A percentile compares a stretch with the other conserved stretches of the same genome.
phyloP scores from a whole-genome alignment of 2,888 invertebrate species.

The Orthonevra nobilis region DNA sequence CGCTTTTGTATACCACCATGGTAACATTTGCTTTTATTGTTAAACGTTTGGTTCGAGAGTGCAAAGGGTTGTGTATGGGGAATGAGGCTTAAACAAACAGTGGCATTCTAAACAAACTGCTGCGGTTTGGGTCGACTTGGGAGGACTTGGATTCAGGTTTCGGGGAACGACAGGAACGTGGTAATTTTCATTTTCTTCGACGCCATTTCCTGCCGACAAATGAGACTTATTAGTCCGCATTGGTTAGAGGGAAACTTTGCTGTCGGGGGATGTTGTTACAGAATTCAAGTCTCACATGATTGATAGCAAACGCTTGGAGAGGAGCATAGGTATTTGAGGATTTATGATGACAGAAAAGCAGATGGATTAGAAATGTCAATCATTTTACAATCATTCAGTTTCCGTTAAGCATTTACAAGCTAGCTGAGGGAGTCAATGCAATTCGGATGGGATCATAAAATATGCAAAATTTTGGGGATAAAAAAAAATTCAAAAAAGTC shows the following conservation, averaged over 20 bases:
- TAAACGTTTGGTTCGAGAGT: no score
- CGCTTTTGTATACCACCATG: neutral
- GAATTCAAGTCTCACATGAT: slow-evolving; percentile 35
- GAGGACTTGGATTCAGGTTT: neutral
- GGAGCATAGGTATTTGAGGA: slow-evolving; percentile 9
- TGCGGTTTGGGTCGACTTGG: neutral
- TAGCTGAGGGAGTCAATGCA: no score
- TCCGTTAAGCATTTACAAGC: no score
- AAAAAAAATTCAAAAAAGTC: no score
- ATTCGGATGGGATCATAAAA: no score
- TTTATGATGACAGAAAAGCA: slow-evolving; percentile 36
- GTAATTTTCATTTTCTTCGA: slow-evolving; percentile 18
- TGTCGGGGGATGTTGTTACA: slow-evolving; percentile 1
- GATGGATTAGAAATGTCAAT: slow-evolving; percentile 35
- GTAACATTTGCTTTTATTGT: no score
- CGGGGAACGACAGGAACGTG: no score
- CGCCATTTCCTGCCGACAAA: slow-evolving; percentile 15
- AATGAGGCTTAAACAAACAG: slow-evolving; percentile 16
- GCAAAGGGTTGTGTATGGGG: neutral
- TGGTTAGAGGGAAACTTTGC: slow-evolving; percentile 16
- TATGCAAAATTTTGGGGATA: no score
- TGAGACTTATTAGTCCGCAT: slow-evolving; percentile 23
- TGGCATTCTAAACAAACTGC: neutral
- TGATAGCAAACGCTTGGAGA: slow-evolving; percentile 6
- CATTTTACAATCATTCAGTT: no score